Percentiles rank a stretch among this genome's conserved stretches.
Conservation (phyloP, 2,888 invertebrate species). For the Fragum sueziense region DNA sequence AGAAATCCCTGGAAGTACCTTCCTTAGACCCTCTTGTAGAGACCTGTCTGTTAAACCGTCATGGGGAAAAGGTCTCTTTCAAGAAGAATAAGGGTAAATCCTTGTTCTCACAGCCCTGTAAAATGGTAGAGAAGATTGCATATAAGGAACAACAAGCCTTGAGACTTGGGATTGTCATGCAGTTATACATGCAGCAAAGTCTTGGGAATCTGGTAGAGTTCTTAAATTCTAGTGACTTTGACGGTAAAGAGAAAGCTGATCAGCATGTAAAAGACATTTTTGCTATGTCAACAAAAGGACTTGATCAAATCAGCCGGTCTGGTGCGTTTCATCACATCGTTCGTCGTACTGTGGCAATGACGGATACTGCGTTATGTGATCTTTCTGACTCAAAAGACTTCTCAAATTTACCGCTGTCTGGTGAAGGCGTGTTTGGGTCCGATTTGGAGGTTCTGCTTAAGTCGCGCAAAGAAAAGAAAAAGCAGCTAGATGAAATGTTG, state of each 20-base stretch:
- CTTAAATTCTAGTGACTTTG: slow-evolving; percentile 21
- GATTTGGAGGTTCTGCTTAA: slow-evolving; percentile 20
- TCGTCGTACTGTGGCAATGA: slow-evolving; percentile 17
- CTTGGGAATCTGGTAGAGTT: slow-evolving; percentile 27
- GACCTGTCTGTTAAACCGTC: slow-evolving; percentile 24
- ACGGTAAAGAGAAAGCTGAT: slow-evolving; percentile 14
- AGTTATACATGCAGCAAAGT: too few species aligned
- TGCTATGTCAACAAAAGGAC: slow-evolving; percentile 29
- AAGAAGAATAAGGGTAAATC: slow-evolving; percentile 20
- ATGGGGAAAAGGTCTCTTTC: slow-evolving; percentile 36
- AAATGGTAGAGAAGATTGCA: slow-evolving; percentile 47
- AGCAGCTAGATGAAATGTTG: slow-evolving; percentile 23
- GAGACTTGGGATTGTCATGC: too few species aligned
- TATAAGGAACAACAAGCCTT: slow-evolving; percentile 47
- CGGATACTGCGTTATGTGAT: slow-evolving; percentile 18
- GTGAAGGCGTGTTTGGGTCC: slow-evolving; percentile 25
- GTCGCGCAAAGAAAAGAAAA: slow-evolving; percentile 22
- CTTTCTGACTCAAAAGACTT: background rate
- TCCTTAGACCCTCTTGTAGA: slow-evolving; percentile 39
- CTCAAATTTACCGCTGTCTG: slow-evolving; percentile 5
- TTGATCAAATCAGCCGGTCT: slow-evolving; percentile 27
- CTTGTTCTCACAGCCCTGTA: slow-evolving; percentile 35
- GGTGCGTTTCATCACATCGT: slow-evolving; percentile 29
- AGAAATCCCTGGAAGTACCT: slow-evolving; percentile 24
- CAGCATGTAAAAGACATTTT: slow-evolving; percentile 29